Evolutionary conservation across 2,797 vertebrate species (phyloP).

Genomic region (Sphenodon punctatus): DNA sequence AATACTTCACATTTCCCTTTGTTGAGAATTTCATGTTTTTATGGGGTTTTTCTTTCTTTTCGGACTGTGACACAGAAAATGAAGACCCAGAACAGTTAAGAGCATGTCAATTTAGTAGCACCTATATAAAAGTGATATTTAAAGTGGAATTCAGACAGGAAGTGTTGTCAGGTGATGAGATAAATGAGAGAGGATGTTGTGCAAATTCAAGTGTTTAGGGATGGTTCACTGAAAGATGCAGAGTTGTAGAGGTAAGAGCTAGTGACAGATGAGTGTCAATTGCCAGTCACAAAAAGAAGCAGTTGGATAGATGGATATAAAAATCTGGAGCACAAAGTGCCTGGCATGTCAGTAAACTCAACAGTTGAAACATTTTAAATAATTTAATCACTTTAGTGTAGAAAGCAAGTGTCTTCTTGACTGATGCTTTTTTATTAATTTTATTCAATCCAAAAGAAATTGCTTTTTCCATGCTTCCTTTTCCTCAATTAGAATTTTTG

Average conservation of each 20-base stretch:
- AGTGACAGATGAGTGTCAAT: background rate
- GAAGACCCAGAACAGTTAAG: background rate
- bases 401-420: too few relatives aligned
- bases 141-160: background rate
- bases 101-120: constrained; percentile 1
- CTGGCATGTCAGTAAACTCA: background rate
- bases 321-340: background rate
- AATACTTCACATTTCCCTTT: too few relatives aligned
- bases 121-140: constrained; percentile 12
- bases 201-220: background rate
- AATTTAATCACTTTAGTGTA: too few relatives aligned
- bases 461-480: too few relatives aligned
- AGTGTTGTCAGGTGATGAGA: background rate
- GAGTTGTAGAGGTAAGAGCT: background rate
- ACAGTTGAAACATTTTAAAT: too few relatives aligned
- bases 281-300: background rate
- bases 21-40: too few relatives aligned
- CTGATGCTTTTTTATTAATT: too few relatives aligned
- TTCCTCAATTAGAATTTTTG: too few relatives aligned
- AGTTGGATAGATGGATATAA: background rate
- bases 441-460: too few relatives aligned
- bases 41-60: too few relatives aligned
- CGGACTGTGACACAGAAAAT: too few relatives aligned
- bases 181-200: background rate
- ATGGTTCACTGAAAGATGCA: background rate